A percentile compares a stretch with the other conserved stretches of the same genome.
These are phyloP conservation scores for Pelobates cultripes DNA, from an alignment of 2,797 vertebrate genomes.

Conservation along the genomic window DNA sequence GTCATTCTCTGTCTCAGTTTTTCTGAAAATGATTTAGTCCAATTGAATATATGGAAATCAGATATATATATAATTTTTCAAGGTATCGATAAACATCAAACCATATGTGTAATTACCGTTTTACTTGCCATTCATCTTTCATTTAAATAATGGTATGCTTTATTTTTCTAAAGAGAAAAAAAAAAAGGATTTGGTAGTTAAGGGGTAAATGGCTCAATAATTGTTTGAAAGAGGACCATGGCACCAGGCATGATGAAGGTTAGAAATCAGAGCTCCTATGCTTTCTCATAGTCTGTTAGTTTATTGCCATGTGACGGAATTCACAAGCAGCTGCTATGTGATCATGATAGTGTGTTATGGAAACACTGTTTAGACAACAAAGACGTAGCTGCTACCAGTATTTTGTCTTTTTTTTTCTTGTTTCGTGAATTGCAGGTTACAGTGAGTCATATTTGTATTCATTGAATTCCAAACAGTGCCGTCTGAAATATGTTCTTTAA, in stretches of 20 bases:
- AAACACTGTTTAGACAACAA: neutral
- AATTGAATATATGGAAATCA: no score
- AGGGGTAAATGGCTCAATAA: no score
- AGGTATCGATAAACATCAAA: no score
- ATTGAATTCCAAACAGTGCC: constrained; percentile 19
- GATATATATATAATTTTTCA: no score
- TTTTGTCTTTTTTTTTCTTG: neutral
- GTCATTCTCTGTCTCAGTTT: no score
- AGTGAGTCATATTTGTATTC: constrained; percentile 20
- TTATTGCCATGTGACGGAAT: neutral
- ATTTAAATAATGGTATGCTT: no score
- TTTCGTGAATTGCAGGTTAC: constrained; percentile 29
- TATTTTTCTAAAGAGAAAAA: no score
- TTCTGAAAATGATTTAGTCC: no score
- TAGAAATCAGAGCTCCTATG: neutral
- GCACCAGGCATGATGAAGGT: neutral
- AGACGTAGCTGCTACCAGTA: neutral
- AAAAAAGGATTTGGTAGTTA: no score
- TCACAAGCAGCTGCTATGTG: neutral
- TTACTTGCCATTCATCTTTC: no score
- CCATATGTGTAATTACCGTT: no score
- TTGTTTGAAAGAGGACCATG: no score
- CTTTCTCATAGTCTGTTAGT: neutral
- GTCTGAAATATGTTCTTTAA: constrained; percentile 27
- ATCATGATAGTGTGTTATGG: neutral